A percentile compares a stretch with the other conserved stretches of the same genome.
Evolutionary conservation across 2,113 vertebrate genomes (phyloP).

Genomic region (Perca fluviatilis): DNA sequence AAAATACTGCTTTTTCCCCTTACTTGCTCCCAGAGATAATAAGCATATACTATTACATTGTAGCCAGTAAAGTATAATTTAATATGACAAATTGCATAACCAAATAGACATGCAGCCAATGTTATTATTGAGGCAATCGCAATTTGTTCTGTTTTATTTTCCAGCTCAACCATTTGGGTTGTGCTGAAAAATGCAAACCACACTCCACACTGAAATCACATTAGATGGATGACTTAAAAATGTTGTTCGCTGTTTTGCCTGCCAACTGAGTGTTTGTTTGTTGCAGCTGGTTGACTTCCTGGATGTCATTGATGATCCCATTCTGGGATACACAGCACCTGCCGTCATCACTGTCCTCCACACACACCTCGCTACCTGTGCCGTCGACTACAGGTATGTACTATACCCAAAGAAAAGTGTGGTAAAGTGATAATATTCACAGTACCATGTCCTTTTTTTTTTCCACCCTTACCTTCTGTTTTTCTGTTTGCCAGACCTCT

Average conservation of each 20-base stretch:
- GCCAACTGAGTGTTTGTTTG: constrained; percentile 17
- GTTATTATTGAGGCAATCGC: neutral
- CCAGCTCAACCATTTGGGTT: constrained; percentile 10
- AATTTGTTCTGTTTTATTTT: constrained; percentile 17
- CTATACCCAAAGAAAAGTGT: neutral
- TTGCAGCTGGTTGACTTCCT: constrained; percentile 90
- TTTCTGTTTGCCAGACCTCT: constrained; percentile 85
- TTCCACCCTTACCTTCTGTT: neutral
- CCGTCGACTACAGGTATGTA: constrained; percentile 91
- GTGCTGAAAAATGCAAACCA: neutral
- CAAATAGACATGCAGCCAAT: neutral
- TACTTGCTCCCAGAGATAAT: constrained; percentile 20
- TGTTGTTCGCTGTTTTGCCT: neutral
- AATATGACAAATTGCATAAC: neutral
- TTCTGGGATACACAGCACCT: constrained; percentile 91
- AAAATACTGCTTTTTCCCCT: too few species aligned
- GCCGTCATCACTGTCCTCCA: constrained; percentile 92
- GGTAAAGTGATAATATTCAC: neutral
- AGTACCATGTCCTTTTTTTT: neutral
- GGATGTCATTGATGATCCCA: constrained; percentile 92
- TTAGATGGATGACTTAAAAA: neutral
- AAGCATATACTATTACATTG: neutral
- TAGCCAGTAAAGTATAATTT: constrained; percentile 10
- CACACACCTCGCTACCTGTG: constrained; percentile 91
- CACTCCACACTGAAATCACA: neutral